Evolutionary conservation across 2,797 vertebrate species (phyloP), one percentile per base, ranked within the genome.

Genomic region (Triplophysa yarkandensis): DNA sequence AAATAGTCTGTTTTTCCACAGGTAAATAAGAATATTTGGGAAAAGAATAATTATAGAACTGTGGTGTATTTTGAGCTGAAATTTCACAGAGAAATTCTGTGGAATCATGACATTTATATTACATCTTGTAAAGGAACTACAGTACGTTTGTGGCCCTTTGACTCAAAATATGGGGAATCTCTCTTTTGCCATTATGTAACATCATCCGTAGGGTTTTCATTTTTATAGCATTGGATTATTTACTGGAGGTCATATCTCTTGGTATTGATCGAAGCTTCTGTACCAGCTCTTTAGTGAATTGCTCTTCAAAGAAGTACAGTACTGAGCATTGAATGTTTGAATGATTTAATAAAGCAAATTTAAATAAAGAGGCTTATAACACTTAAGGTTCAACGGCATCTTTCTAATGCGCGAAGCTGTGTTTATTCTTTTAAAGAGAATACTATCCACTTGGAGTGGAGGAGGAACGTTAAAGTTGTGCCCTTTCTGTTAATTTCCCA

Each of bases 311-410:
- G 55, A 23, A 44, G 13, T 25, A 63, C 17, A 71, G 9, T 21
- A 54, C 17, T n/a, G 27, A 9, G 19, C 27, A 74, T 74, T 44
- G 44, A 23, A 68, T 41, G 21, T 23, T 23, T 60, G 13, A 61
- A 52, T 52, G 64, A 30, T 60, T 68, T 61, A 60, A 68, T 68
- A 30, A 25, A 36, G 25, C 61, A 34, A 66, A 74, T 74, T 74
- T 19, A 50, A 75, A 68, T 46, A 58, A 66, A 66, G 55, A 46
- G 19, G 27, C 39, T 27, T 43, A 43, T 30, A 55, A 23, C 58
- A 41, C 44, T 41, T 48, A 27, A 46, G 54, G 61, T 73, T 73
- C 48, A 44, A 6, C 65, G 36, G 25, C n/a, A 66, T 74, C 48
- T 52, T 32, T 41, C 14, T 74, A 44, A 66, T 57, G 27, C 54